Base-by-base conservation (phyloP, 1,140 invertebrate genomes). In the Diorhabda elongata region DNA sequence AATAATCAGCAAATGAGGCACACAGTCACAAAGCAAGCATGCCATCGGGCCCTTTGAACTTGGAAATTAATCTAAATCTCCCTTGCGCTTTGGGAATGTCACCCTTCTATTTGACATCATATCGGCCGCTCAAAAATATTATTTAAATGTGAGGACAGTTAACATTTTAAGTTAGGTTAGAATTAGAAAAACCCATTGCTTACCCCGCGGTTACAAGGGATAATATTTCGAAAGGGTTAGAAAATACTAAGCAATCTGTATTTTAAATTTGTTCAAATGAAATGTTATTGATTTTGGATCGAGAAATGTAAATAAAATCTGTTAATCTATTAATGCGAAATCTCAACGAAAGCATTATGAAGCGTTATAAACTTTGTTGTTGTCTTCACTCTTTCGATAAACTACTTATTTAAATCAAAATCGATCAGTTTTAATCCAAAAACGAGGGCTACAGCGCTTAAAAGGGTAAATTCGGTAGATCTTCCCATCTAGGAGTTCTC, bases 1-100 rank as follows among this genome's bases (percentile, higher is more conserved):
- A 76, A 74, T 76, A 76, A 76, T 76, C 73, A 76, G 75, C 68
- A 75, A 75, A 76, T 76, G 75, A 76, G 72, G 71, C 75, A 71
- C 75, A 69, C 64, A 76, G 73, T 71, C 71, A 74, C 72, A 73
- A 73, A 75, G 74, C 73, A 74, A 72, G 74, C 73, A 76, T 67
- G 68, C 69, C 68, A 69, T 63, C 66, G 69, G 70, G 70, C 73
- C 75, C 75, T 76, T 76, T 76, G 75, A 76, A 74, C 75, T 74
- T 74, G 66, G 47, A 70, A 75, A 76, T 76, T 76, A 76, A 76
- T 76, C 75, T 74, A 71, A 73, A 76, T 76, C 70, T 70, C 70
- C 74, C 64, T 70, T 67, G 59, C 71, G 66, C 73, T 73, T 58
- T 63, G 66, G 58, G 69, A 68, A 73, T 76, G 73, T 72, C 71